Percentiles rank a stretch among this genome's conserved stretches.
These are phyloP conservation scores for Aleiodes alternator DNA, from an alignment of 2,888 invertebrate species.

Conservation along the genomic window DNA sequence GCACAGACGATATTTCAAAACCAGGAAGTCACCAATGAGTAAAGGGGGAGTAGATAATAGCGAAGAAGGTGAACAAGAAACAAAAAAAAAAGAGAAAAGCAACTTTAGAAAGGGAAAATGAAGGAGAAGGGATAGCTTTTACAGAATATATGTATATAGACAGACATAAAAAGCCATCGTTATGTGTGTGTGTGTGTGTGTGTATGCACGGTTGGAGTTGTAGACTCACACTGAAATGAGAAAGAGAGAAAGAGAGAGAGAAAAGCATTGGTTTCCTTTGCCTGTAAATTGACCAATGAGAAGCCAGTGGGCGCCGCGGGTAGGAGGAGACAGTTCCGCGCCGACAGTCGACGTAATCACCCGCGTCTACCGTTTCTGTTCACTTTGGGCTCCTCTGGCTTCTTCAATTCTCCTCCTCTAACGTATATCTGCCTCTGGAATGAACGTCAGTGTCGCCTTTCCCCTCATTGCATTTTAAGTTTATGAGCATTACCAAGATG, in stretches of 20 bases:
- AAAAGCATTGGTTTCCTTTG: constrained; percentile 58
- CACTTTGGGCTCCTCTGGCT: constrained; percentile 61
- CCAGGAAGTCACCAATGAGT: constrained; percentile 49
- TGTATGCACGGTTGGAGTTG: constrained; percentile 1
- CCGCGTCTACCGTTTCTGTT: constrained; percentile 61
- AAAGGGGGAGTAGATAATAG: constrained; percentile 36
- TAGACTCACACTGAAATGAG: constrained; percentile 36
- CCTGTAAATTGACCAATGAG: constrained; percentile 67
- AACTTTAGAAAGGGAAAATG: constrained; percentile 30
- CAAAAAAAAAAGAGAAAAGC: constrained; percentile 9
- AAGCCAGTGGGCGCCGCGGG: constrained; percentile 71
- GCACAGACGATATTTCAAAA: constrained; percentile 1
- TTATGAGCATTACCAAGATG: neutral
- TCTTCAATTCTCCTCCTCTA: constrained; percentile 57
- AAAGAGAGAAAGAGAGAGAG: constrained; percentile 48
- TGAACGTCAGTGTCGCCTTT: neutral
- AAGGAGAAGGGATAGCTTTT: constrained; percentile 43
- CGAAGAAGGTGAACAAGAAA: constrained; percentile 33
- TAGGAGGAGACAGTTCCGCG: constrained; percentile 74
- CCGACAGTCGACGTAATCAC: constrained; percentile 74
- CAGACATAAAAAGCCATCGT: constrained; percentile 28
- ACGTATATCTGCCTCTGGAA: neutral
- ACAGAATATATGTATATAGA: constrained; percentile 21
- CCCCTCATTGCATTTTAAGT: no score
- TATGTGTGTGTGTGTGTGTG: neutral